Evolutionary conservation across 2,888 invertebrate genomes (phyloP), one percentile per base, ranked within the genome.

Genomic region (Abrostola triplasia): DNA sequence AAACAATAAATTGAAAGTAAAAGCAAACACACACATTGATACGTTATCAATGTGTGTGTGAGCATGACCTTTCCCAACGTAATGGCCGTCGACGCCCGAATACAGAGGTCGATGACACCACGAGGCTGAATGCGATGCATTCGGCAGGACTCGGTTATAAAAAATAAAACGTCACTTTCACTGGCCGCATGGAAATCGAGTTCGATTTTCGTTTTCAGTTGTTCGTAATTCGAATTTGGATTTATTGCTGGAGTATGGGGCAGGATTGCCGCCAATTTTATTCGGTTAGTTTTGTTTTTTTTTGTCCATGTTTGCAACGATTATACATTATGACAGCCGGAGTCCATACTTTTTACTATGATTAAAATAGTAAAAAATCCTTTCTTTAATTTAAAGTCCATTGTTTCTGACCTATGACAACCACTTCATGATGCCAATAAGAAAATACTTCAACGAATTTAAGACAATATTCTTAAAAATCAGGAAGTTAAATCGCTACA

Each of bases 11-110:
- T 79, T 85, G 91, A 93, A 93, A 93, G 93, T 92, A 92, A 93
- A 91, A 93, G 90, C 88, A 67, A 61, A 71, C 82, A 63, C 82
- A 83, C 84, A 85, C 81, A 84, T 79, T 65, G 82, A 81, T 73
- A 73, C 62, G 70, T 53, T 67, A 74, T 74, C 68, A 57, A 71
- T 71, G 79, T 83, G 80, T 82, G 84, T 81, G 86, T 87, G 88
- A 80, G 84, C 88, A 91, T 94, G 93, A 94, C 94, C 94, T 94
- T 93, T 90, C 92, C 83, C 92, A 94, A 93, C 88, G 82, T 82
- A 88, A 89, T 90, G 87, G 87, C 83, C 88, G 88, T 82, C 84
- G 87, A 83, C 88, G 89, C 87, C 92, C 93, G 90, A 93, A 94
- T 89, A 89, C 90, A 82, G 84, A 81, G 92, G 90, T 90, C 92